These are phyloP conservation scores for Eleginops maclovinus DNA, from an alignment of 2,113 vertebrate genomes.

Conservation along the genomic window DNA sequence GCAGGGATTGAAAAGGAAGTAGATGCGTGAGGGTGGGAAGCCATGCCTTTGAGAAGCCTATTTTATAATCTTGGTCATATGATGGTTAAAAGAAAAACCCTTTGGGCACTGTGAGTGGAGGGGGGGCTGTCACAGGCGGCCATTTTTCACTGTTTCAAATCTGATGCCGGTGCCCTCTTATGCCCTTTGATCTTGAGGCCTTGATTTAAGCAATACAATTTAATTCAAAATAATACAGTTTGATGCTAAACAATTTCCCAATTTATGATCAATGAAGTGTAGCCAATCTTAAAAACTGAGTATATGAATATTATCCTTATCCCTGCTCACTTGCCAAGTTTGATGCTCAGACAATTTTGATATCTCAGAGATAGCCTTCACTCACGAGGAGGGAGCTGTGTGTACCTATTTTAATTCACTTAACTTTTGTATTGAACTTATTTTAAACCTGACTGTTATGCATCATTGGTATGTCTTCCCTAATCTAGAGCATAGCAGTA, in stretches of 20 bases:
- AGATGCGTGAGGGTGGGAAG: slow-evolving; percentile 8
- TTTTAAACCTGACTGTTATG: background rate
- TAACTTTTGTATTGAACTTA: background rate
- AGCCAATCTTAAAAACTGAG: background rate
- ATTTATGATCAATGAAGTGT: too few species aligned
- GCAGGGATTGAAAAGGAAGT: slow-evolving; percentile 21
- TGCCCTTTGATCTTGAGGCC: slow-evolving; percentile 32
- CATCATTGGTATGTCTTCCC: background rate
- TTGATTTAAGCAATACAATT: too few species aligned
- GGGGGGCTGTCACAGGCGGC: slow-evolving; percentile 14
- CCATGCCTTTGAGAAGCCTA: slow-evolving; percentile 57
- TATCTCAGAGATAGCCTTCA: background rate
- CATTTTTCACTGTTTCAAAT: background rate
- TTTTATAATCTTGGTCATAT: slow-evolving; percentile 55
- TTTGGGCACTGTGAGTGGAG: background rate
- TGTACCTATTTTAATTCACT: background rate
- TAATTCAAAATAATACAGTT: too few species aligned
- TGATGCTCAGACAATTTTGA: background rate
- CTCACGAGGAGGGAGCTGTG: background rate
- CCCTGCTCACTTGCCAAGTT: too few species aligned
- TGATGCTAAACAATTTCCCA: background rate
- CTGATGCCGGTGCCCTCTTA: slow-evolving; percentile 7
- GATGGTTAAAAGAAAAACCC: slow-evolving; percentile 17
- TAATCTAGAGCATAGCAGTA: background rate
- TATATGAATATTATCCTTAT: background rate